Evolutionary conservation across 2,797 vertebrate species (phyloP), one percentile per base, ranked within the genome.

Genomic region (Vultur gryphus): DNA sequence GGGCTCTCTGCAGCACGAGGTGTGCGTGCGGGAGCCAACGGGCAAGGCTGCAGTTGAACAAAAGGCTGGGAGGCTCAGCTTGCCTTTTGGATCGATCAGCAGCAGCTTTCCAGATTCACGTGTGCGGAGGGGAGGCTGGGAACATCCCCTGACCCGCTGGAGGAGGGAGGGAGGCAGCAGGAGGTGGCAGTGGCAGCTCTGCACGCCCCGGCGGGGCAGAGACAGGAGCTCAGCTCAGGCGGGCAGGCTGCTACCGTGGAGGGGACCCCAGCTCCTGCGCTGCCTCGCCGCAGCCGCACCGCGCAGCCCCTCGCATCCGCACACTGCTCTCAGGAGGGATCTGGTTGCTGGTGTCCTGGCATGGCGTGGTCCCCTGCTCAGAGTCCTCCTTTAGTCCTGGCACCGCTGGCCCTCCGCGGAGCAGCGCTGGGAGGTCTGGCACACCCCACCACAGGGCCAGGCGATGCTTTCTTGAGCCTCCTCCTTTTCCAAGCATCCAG

Each of bases 341-440:
- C 48, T 10, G 35, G 10, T 16, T n/a, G 43, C 29, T 8, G 55
- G 31, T 37, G 57, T 31, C 57, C 7, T 26, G 80, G 49, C 57
- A 25, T 2, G 1, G 20, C 1, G 3, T 16, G 37, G 26, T 51
- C 64, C 33, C 25, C 52, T 25, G 52, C 71, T 29, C 12, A 0
- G 33, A 16, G 35, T 13, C 7, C 16, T 31, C 18, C 26, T 18
- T 33, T 17, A 29, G 31, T 12, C 26, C 24, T 10, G 54, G 61
- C 35, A 26, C 37, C 2, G 11, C 71, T 5, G 43, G 43, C 44
- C 58, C 81, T 39, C 28, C 0, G 4, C 11, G 2, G 52, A 25
- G 54, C 54, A 21, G 72, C 1, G 5, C 26, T 17, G 54, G 62
- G 44, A 23, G 33, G 62, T 25, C 71, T 26, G 52, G 62, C 62